Conservation (phyloP, 2,797 vertebrate genomes). For the Steatocranus sp. region DNA sequence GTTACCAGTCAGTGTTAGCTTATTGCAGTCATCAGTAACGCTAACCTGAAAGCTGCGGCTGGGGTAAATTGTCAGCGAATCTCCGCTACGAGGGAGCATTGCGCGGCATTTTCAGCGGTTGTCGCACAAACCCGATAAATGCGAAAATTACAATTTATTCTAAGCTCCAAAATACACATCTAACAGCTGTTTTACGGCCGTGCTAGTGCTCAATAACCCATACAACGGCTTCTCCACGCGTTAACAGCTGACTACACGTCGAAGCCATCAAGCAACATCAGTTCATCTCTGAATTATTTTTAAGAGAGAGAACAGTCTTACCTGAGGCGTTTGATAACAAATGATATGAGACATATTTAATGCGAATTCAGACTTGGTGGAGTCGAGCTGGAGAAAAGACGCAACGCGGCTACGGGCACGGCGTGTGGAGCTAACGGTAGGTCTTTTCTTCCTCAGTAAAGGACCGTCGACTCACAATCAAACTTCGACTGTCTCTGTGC, state of each 20-base stretch:
- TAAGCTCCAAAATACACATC: not conserved
- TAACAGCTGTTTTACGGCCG: not conserved
- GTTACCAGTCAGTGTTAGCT: not conserved
- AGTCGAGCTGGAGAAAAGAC: slow-evolving; percentile 36
- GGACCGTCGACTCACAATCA: not conserved
- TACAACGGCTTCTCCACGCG: not conserved
- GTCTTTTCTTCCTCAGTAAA: not conserved
- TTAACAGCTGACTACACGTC: not conserved
- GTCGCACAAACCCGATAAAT: rapidly evolving
- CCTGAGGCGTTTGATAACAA: slow-evolving; percentile 75
- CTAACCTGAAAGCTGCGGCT: not conserved
- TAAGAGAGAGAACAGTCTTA: slow-evolving; percentile 43
- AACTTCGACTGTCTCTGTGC: slow-evolving; percentile 15
- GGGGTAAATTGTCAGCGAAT: slow-evolving; percentile 9
- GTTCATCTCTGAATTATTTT: not conserved
- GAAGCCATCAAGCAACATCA: not conserved
- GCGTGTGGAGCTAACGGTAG: not conserved
- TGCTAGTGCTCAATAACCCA: not conserved
- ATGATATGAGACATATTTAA: slow-evolving; percentile 82
- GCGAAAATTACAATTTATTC: not conserved
- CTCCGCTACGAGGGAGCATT: not conserved
- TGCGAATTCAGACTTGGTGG: slow-evolving; percentile 68
- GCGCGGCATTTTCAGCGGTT: not conserved
- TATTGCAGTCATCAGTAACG: not conserved
- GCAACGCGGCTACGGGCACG: slow-evolving; percentile 44